Evolutionary conservation across 2,888 invertebrate genomes (phyloP), one percentile per base, ranked within the genome.

Genomic region (Drosophila prostipennis): DNA sequence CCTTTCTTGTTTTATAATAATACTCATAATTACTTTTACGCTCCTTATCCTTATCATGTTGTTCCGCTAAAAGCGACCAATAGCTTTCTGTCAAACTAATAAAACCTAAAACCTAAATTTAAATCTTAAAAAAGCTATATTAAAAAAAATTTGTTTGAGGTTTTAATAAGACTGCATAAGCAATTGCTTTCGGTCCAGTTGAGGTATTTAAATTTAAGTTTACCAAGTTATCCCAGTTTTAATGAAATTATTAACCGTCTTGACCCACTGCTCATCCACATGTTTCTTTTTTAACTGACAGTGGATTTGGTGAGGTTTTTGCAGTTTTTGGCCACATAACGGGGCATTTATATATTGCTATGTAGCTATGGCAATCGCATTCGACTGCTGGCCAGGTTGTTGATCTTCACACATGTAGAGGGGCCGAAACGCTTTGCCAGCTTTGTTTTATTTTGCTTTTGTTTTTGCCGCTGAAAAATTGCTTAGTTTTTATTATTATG

Each of bases 311-410:
- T 23, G 34, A 32, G 6, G 46, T 61, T 48, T 73, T 56, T 16
- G 42, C 42, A 42, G 19, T 55, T 67, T 77, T 72, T 72, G 61
- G 80, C 78, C 76, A 76, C 83, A 60, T 73, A 77, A 75, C 82
- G 78, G 80, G 72, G 59, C 56, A 73, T 76, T 86, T 77, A 76
- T 71, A 53, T 16, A 49, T 37, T 29, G 43, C 45, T 19, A 46
- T 32, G 14, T 32, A 45, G 43, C 60, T 63, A 37, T 56, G 11
- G 42, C 54, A 54, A 39, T 48, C 79, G 73, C 77, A 84, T 76
- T 80, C 65, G 65, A 45, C 37, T 56, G 70, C 16, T 73, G 80
- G 85, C 87, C 77, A 88, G 83, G 83, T 84, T 88, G 84, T 84
- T 84, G 83, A 88, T 84, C 83, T 87, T 84, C 89, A 77, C 72